Evolutionary conservation across 2,888 invertebrate species (phyloP), one percentile per base, ranked within the genome.

Genomic region (Invenusta paracnida): DNA sequence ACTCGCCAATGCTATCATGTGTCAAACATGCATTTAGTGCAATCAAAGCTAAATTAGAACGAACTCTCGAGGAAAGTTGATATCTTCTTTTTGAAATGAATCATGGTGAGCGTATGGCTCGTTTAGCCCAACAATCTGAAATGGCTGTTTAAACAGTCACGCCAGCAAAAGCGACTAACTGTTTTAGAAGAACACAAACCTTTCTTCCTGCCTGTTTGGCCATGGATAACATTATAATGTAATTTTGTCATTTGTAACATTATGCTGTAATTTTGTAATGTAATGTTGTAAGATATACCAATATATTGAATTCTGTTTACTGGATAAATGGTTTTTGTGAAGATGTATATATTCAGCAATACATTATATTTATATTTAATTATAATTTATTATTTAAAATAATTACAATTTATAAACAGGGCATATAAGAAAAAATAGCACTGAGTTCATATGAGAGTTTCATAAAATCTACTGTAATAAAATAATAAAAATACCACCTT

Each of bases 81-180:
- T 28, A n/a, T 27, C 23, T 27, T 28, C 79, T 79, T 79, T 25
- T 79, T 23, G 79, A n/a, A 23, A 27, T 79, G 79, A 79, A n/a
- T 79, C 79, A 79, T 28, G 79, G 27, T 79, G 79, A 79, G 79
- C 79, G 79, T 27, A 79, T 79, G 79, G 79, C 48, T 13, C 5
- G 48, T 48, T 48, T 48, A 48, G 48, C 48, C 48, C 48, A 48
- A 48, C 48, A 48, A 48, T 48, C 48, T 48, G 48, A 48, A 48
- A 48, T 48, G 48, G 17, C n/a, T 48, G 48, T 48, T 48, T 11
- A 48, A 48, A 48, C 48, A 48, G 48, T 48, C 48, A 48, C 48
- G 48, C 48, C 48, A 48, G 48, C 48, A 48, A 48, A 48, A 48
- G 48, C 48, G 48, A 13, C 48, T 11, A 48, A 48, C 48, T 48